Evolutionary conservation across 2,888 invertebrate genomes (phyloP).

Genomic region (Polia nebulosa): DNA sequence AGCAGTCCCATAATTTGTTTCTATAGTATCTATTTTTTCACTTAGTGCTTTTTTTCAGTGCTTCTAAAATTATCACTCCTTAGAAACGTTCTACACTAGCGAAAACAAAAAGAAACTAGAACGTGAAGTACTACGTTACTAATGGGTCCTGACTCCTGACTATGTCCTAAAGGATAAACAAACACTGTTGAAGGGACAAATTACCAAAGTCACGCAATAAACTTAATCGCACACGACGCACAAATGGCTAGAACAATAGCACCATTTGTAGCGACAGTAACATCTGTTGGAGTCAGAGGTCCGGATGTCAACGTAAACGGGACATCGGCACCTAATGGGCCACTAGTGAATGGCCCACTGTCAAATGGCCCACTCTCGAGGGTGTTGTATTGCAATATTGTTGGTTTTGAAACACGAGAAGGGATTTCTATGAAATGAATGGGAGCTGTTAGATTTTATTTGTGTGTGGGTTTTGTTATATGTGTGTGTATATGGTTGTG

Average conservation of each 20-base stretch:
- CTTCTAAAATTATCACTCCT: not conserved
- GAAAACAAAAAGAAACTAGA: not conserved
- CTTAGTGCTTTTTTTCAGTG: too few relatives aligned
- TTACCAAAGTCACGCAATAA: conserved; percentile 25
- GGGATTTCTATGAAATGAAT: conserved; percentile 43
- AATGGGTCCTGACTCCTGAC: too few relatives aligned
- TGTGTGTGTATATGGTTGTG: not conserved
- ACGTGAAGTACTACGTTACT: not conserved
- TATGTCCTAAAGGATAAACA: not conserved
- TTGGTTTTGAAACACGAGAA: conserved; percentile 48
- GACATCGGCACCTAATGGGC: conserved; percentile 53
- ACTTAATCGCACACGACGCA: conserved; percentile 15
- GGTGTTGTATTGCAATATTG: conserved; percentile 55
- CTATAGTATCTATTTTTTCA: too few relatives aligned
- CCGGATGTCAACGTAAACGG: conserved; percentile 54
- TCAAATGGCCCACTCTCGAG: conserved; percentile 31
- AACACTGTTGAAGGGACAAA: not conserved
- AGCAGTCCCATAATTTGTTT: not conserved
- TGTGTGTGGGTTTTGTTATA: conserved; percentile 35
- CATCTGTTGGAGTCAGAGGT: conserved; percentile 57
- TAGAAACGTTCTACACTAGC: too few relatives aligned
- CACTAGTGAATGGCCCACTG: conserved; percentile 14
- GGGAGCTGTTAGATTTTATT: conserved; percentile 54
- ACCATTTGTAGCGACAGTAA: conserved; percentile 21
- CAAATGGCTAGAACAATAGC: conserved; percentile 24